These are phyloP conservation scores for Anguilla pacifica DNA, from an alignment of 2,797 vertebrate genomes.

Conservation along the genomic window DNA sequence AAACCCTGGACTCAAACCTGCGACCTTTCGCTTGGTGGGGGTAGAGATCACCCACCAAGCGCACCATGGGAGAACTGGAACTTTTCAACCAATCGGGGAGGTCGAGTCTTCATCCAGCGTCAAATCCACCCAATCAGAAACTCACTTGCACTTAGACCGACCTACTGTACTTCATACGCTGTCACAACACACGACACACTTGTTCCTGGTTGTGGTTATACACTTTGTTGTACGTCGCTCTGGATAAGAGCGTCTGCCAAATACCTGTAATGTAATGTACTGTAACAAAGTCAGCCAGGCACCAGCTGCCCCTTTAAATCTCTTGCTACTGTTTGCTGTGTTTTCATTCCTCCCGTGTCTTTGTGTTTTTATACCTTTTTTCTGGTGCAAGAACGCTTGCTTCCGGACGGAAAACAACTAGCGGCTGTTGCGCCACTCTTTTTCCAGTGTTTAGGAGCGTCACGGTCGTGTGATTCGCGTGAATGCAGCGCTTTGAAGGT, in stretches of 20 bases:
- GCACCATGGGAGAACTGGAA: not conserved
- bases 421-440: not conserved
- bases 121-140: not conserved
- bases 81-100: not conserved
- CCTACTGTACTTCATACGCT: not conserved
- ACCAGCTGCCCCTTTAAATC: not conserved
- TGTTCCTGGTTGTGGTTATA: too few species aligned
- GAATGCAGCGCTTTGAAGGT: not conserved
- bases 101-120: not conserved
- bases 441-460: not conserved
- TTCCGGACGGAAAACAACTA: not conserved
- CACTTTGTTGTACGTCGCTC: too few species aligned
- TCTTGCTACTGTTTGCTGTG: not conserved
- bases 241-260: too few species aligned
- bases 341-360: not conserved
- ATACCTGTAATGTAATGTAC: too few species aligned
- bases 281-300: not conserved
- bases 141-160: not conserved
- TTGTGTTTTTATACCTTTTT: not conserved
- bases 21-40: not conserved
- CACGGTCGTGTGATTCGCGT: not conserved
- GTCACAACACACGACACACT: too few species aligned
- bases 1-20: not conserved
- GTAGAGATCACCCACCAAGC: not conserved
- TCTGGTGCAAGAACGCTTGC: not conserved